Conservation (phyloP, 2,888 invertebrate genomes). For the Euspilapteryx auroguttella region DNA sequence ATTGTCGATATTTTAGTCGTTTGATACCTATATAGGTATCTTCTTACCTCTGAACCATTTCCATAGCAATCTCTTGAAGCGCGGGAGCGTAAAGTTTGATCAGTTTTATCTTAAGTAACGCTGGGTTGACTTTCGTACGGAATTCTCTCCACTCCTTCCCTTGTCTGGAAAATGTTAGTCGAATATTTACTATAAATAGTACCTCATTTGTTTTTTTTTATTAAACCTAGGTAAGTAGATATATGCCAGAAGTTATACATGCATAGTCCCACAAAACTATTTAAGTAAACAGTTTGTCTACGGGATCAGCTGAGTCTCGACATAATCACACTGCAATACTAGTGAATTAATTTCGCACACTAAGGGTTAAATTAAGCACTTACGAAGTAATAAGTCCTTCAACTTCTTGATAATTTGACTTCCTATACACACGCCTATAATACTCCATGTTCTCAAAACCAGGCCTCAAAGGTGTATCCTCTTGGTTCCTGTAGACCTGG, state of each 20-base stretch:
- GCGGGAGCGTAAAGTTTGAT: slow-evolving; percentile 50
- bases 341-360: too few species aligned
- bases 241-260: too few species aligned
- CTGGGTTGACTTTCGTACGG: slow-evolving; percentile 67
- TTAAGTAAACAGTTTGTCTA: too few species aligned
- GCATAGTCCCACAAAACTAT: too few species aligned
- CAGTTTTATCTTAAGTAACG: slow-evolving; percentile 65
- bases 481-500: slow-evolving; percentile 41
- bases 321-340: too few species aligned
- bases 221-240: too few species aligned
- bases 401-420: slow-evolving; percentile 23
- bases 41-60: slow-evolving; percentile 27
- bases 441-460: slow-evolving; percentile 33
- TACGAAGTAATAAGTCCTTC: slow-evolving; percentile 33
- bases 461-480: slow-evolving; percentile 32
- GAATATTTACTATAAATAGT: too few species aligned
- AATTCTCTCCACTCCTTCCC: slow-evolving; percentile 69
- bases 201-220: too few species aligned
- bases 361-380: too few species aligned
- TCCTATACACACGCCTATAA: slow-evolving; percentile 28
- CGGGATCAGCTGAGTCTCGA: too few species aligned
- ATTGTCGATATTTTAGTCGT: too few species aligned
- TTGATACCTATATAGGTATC: neutral
- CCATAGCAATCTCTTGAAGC: slow-evolving; percentile 48
- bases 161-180: slow-evolving; percentile 56